Evolutionary conservation across 2,113 vertebrate species (phyloP).

Genomic region (Paraplagusia blochii): DNA sequence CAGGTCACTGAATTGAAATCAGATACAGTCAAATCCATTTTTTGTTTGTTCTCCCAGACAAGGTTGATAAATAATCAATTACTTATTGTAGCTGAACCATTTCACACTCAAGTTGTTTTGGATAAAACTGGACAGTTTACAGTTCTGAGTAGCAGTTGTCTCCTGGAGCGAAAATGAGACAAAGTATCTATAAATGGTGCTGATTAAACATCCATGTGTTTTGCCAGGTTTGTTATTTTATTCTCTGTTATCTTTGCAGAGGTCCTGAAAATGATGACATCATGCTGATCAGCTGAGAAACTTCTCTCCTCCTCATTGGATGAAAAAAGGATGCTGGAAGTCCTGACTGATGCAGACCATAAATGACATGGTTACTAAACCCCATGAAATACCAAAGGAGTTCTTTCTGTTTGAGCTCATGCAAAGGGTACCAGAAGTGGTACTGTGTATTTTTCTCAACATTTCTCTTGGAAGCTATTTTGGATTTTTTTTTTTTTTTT

Average conservation of each 20-base stretch:
- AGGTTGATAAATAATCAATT: too few relatives aligned
- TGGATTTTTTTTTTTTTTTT: slow-evolving; percentile 13
- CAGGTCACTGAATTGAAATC: too few relatives aligned
- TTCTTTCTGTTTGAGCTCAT: neutral
- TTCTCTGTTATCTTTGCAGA: slow-evolving; percentile 56
- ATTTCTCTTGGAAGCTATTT: slow-evolving; percentile 22
- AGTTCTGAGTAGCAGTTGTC: too few relatives aligned
- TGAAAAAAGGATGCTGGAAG: slow-evolving; percentile 20
- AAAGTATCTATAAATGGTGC: neutral
- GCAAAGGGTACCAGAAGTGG: neutral
- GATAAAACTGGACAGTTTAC: too few relatives aligned
- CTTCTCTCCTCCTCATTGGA: slow-evolving; percentile 1
- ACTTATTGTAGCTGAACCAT: too few relatives aligned
- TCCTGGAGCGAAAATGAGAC: too few relatives aligned
- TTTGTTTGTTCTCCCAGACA: too few relatives aligned
- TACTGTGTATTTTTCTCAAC: neutral
- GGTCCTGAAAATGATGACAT: slow-evolving; percentile 57
- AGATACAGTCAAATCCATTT: too few relatives aligned
- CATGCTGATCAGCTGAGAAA: slow-evolving; percentile 61
- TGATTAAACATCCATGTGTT: neutral
- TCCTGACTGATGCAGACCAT: slow-evolving; percentile 7
- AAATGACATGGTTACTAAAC: neutral
- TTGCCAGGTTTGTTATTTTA: neutral
- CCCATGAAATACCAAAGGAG: slow-evolving; percentile 2
- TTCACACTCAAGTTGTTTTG: too few relatives aligned